phyloP scores from a whole-genome alignment of 2,797 vertebrate genomes.

The Myioborus miniatus region DNA sequence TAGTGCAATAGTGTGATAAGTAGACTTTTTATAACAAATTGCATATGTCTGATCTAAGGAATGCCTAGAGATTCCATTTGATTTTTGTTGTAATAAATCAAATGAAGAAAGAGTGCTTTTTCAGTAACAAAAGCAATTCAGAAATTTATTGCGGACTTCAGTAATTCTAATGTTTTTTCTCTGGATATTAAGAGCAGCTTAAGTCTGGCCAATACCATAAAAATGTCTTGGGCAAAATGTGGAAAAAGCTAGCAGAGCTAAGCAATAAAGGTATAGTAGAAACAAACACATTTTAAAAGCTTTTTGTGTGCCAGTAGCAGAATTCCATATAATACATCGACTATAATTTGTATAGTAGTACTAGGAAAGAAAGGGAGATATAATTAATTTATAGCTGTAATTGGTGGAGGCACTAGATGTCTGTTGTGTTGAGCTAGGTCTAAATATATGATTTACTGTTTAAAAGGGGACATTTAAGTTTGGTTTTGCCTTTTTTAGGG shows the following conservation, averaged over 20 bases:
- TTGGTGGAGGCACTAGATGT: constrained; percentile 7
- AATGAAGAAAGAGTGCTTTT: constrained; percentile 67
- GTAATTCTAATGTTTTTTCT: constrained; percentile 75
- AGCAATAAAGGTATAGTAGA: constrained; percentile 46
- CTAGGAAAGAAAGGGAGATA: constrained; percentile 28
- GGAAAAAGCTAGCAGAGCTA: constrained; percentile 64
- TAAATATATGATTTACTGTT: constrained; percentile 22
- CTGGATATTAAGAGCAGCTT: constrained; percentile 68
- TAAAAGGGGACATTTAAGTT: background rate
- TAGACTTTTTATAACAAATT: constrained; percentile 73
- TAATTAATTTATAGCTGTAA: constrained; percentile 40
- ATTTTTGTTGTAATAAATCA: constrained; percentile 80
- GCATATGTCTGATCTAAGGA: constrained; percentile 64
- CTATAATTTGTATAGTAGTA: constrained; percentile 23
- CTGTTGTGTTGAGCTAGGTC: background rate
- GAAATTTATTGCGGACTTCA: constrained; percentile 72
- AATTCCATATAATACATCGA: background rate
- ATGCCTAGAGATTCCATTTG: constrained; percentile 68
- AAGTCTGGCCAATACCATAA: constrained; percentile 75
- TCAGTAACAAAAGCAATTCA: constrained; percentile 70
- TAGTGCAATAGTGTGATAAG: constrained; percentile 61
- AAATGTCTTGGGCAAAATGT: constrained; percentile 67
- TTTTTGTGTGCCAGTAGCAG: constrained; percentile 21
- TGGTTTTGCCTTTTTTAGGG: background rate
- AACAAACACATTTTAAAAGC: background rate